Evolutionary conservation across 2,888 invertebrate genomes (phyloP), one percentile per base, ranked within the genome.

Genomic region (Orgyia antiqua): DNA sequence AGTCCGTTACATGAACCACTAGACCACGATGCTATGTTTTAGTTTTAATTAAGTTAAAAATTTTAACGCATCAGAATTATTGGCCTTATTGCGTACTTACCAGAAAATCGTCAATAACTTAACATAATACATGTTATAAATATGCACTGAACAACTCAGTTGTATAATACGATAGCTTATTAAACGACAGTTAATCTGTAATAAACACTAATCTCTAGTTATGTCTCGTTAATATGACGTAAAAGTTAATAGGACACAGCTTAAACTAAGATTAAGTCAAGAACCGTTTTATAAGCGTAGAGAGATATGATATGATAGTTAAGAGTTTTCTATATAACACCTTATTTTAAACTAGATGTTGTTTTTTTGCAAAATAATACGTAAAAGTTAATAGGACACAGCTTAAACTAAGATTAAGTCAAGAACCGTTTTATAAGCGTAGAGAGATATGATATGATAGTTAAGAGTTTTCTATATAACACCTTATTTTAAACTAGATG

Each of bases 201-300:
- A 43, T 35, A 40, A 33, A 25, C 36, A 28, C 35, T 58, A 48
- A 60, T 58, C 58, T 43, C 44, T 50, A 50, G 38, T 54, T 51
- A 58, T 45, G 21, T 9, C 45, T 53, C 43, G 56, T 52, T 48
- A 51, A 49, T 47, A 45, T 47, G 48, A 38, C 45, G 30, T 51
- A 35, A 42, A 48, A 36, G 27, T 39, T 43, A 51, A 43, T 49
- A 50, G 37, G 36, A 31, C 11, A 10, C 24, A 31, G 33, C 37
- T 46, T 42, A 23, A 20, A 34, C 36, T 26, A 25, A 44, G 48
- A 51, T 51, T 47, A 42, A 34, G 27, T 29, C 31, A 26, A 35
- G 17, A 26, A 20, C 27, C 30, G 33, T 34, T 10, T 27, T 27
- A 30, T 25, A 38, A 30, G 15, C 12, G 26, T 24, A 18, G 27